phyloP scores from a whole-genome alignment of 2,888 invertebrate genomes.

The Caenorhabditis wallacei region DNA sequence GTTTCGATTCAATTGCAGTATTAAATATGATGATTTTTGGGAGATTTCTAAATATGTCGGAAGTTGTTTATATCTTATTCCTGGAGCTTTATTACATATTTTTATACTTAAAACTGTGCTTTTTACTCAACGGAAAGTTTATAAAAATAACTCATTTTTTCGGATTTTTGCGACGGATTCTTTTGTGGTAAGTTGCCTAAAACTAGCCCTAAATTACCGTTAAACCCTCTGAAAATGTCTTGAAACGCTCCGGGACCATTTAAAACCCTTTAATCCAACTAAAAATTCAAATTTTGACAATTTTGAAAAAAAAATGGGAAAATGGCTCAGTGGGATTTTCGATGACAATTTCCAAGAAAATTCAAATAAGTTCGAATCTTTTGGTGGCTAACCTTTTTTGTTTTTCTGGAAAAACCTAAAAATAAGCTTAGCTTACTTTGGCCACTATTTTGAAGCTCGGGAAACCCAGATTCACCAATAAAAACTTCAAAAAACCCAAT shows the following conservation, averaged over 20 bases:
- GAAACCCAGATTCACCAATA: too few species aligned
- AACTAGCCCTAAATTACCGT: too few species aligned
- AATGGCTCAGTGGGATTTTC: too few species aligned
- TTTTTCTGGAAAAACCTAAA: too few species aligned
- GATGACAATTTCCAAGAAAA: too few species aligned
- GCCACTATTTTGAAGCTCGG: too few species aligned
- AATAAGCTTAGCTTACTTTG: too few species aligned
- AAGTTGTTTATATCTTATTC: constrained; percentile 17
- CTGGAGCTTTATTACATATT: constrained; percentile 24
- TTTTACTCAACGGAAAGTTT: constrained; percentile 19
- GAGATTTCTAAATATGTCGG: constrained; percentile 19
- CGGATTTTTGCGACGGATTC: constrained; percentile 40
- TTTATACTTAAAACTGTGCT: constrained; percentile 24
- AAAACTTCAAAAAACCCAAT: too few species aligned
- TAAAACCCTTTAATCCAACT: neutral
- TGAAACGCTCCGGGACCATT: neutral
- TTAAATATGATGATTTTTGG: constrained; percentile 5
- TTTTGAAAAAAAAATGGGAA: neutral
- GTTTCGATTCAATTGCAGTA: neutral
- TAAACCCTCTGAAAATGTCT: too few species aligned
- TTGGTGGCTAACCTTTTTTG: too few species aligned
- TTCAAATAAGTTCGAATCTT: too few species aligned
- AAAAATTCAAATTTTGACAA: neutral
- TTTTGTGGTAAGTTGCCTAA: constrained; percentile 35
- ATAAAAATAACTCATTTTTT: constrained; percentile 39